These are phyloP conservation scores for Limenitis camilla DNA, from an alignment of 2,888 invertebrate genomes.

Conservation along the genomic window DNA sequence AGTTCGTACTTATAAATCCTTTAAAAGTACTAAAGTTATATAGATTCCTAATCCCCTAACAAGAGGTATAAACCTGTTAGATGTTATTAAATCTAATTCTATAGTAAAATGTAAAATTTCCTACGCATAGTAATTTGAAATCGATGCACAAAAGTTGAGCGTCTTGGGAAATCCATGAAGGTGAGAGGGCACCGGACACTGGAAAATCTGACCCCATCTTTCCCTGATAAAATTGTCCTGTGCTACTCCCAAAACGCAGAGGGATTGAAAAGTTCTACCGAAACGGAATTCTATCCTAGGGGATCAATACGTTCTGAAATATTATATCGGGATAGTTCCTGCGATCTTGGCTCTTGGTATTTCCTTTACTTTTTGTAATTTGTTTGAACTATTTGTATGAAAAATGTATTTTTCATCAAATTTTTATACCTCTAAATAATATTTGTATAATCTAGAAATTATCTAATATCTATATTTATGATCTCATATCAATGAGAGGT, in stretches of 20 bases:
- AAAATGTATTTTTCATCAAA: neutral
- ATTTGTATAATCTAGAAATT: neutral
- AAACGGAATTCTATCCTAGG: conserved; percentile 66
- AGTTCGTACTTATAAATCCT: too few relatives aligned
- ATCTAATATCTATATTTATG: too few relatives aligned
- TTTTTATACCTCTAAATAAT: neutral
- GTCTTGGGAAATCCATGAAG: conserved; percentile 64
- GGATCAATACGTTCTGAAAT: conserved; percentile 71
- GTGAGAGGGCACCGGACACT: conserved; percentile 67
- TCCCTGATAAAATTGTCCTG: conserved; percentile 72
- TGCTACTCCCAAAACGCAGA: conserved; percentile 71
- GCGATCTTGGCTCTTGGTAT: conserved; percentile 37
- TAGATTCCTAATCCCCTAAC: too few relatives aligned
- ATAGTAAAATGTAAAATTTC: conserved; percentile 43
- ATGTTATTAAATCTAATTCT: too few relatives aligned
- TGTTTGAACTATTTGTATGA: conserved; percentile 18
- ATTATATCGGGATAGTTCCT: conserved; percentile 64
- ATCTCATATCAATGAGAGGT: too few relatives aligned
- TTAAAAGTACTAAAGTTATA: too few relatives aligned
- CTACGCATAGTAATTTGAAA: conserved; percentile 67
- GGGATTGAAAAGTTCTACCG: conserved; percentile 71
- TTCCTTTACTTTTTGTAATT: conserved; percentile 48
- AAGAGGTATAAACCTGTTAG: too few relatives aligned
- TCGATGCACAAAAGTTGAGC: conserved; percentile 54
- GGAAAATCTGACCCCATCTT: conserved; percentile 65